Conservation (phyloP, 2,888 invertebrate species). For the Andrena flavipes region DNA sequence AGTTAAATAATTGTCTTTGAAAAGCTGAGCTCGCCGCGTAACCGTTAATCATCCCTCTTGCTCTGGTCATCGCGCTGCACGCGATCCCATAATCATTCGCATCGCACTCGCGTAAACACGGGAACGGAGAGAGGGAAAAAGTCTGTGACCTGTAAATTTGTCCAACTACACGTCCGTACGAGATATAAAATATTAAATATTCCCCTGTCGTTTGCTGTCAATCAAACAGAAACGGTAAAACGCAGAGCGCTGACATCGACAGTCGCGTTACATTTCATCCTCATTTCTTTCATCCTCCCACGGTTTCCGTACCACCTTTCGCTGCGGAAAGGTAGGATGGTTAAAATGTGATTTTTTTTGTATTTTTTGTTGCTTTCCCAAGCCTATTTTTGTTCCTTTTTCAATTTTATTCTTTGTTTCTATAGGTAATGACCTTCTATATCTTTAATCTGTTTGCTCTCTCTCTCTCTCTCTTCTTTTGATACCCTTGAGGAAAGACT, state of each 20-base stretch:
- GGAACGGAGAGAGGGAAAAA: neutral
- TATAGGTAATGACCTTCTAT: too few relatives aligned
- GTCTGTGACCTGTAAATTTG: constrained; percentile 1
- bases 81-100: constrained; percentile 45
- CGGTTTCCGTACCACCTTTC: too few relatives aligned
- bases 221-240: neutral
- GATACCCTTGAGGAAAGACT: neutral
- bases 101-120: neutral
- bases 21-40: constrained; percentile 61
- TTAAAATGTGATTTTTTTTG: too few relatives aligned
- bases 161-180: neutral
- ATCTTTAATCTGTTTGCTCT: too few relatives aligned
- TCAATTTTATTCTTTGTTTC: too few relatives aligned
- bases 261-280: constrained; percentile 3
- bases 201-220: constrained; percentile 16
- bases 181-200: constrained; percentile 28
- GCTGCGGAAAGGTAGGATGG: too few relatives aligned
- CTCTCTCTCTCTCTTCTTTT: neutral
- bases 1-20: constrained; percentile 75
- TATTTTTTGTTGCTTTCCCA: too few relatives aligned
- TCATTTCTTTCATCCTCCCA: neutral
- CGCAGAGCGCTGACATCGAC: neutral
- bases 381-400: too few relatives aligned
- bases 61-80: constrained; percentile 24
- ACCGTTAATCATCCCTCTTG: constrained; percentile 66